A percentile compares a stretch with the other conserved stretches of the same genome.
Conservation (phyloP, 2,797 vertebrate species). For the Enteromius radiatus region DNA sequence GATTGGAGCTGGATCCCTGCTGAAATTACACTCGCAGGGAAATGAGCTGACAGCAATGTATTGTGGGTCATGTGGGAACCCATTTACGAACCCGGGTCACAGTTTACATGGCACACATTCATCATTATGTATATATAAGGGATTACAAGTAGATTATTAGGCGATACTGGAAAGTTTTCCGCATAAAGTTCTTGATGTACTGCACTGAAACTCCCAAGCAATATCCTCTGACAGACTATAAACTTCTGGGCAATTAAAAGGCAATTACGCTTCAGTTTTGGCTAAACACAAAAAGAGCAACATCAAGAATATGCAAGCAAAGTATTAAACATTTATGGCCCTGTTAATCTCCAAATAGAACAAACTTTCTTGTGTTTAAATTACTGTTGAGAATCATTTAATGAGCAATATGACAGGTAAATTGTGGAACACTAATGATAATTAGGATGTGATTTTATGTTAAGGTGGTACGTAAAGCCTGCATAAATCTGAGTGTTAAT, state of each 20-base stretch:
- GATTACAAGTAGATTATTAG: not conserved
- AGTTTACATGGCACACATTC: not conserved
- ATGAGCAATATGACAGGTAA: not conserved
- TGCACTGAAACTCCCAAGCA: not conserved
- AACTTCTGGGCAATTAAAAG: slow-evolving; percentile 27
- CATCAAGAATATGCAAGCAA: not conserved
- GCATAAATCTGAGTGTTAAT: not conserved
- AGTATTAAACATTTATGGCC: slow-evolving; percentile 4
- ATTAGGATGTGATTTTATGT: not conserved
- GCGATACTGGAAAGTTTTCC: not conserved
- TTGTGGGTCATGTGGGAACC: not conserved
- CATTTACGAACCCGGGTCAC: not conserved
- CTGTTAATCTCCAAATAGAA: not conserved
- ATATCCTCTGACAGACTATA: slow-evolving; percentile 13
- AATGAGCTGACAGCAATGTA: slow-evolving; percentile 22
- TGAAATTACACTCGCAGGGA: slow-evolving; percentile 15
- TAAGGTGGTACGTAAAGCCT: not conserved
- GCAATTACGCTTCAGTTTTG: slow-evolving; percentile 11
- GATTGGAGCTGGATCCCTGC: slow-evolving; percentile 30
- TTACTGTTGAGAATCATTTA: not conserved
- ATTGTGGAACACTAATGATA: not conserved
- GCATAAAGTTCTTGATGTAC: not conserved
- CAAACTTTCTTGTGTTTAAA: not conserved
- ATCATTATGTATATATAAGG: slow-evolving; percentile 1
- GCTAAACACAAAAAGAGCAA: slow-evolving; percentile 15